These are phyloP conservation scores for Zelostemma sp. DNA, from an alignment of 1,140 invertebrate species.

Conservation along the genomic window DNA sequence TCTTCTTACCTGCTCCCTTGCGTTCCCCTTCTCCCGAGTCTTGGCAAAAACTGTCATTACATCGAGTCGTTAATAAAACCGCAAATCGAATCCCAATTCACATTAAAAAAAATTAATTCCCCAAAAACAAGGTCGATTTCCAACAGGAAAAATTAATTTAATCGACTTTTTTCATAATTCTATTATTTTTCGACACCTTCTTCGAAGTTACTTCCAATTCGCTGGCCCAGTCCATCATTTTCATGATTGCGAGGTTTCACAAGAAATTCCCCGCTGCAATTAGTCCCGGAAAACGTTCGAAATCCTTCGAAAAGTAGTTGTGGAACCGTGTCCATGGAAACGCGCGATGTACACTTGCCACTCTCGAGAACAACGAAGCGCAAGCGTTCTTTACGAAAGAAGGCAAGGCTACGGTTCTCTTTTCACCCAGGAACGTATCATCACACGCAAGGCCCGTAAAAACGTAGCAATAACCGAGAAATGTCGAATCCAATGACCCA, in stretches of 20 bases:
- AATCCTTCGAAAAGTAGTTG: conserved; percentile 42
- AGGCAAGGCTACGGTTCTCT: conserved; percentile 35
- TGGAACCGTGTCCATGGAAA: conserved; percentile 61
- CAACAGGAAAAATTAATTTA: not conserved
- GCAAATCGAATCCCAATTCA: not conserved
- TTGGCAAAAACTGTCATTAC: conserved; percentile 59
- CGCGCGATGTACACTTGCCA: conserved; percentile 21
- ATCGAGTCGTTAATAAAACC: not conserved
- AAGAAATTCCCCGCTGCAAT: not conserved
- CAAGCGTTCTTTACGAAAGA: not conserved
- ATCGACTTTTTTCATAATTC: not conserved
- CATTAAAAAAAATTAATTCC: conserved; percentile 3
- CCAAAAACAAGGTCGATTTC: not conserved
- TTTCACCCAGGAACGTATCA: conserved; percentile 33
- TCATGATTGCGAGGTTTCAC: not conserved
- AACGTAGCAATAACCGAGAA: not conserved
- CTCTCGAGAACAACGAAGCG: too few species aligned
- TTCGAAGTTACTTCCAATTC: conserved; percentile 70
- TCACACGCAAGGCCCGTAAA: not conserved
- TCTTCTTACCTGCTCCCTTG: conserved; percentile 63
- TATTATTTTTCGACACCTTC: conserved; percentile 57
- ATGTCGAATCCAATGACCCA: too few species aligned
- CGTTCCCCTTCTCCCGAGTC: conserved; percentile 62
- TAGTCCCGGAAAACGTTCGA: not conserved
- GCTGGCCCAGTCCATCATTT: conserved; percentile 69